phyloP scores from a whole-genome alignment of 2,888 invertebrate species.

The Heliothis peltigera region DNA sequence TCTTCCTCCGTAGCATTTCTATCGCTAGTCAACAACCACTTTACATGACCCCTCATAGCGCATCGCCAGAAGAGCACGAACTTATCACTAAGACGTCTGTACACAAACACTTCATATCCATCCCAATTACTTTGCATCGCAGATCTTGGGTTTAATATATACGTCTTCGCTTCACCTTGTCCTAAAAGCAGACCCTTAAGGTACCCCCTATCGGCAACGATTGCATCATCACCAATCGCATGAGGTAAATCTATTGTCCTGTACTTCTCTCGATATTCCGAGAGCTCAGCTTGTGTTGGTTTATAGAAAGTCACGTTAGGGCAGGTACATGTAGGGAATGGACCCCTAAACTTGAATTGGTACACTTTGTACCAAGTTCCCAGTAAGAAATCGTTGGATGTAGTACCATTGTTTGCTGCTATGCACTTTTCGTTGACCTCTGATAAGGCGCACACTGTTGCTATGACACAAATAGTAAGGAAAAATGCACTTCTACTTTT shows the following conservation, averaged over 20 bases:
- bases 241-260: constrained; percentile 21
- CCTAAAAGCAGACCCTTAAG: constrained; percentile 37
- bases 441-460: constrained; percentile 15
- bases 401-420: constrained; percentile 18
- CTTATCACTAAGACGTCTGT: constrained; percentile 28
- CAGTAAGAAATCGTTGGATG: constrained; percentile 32
- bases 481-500: neutral
- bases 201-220: neutral
- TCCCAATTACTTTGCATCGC: neutral
- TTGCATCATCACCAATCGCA: constrained; percentile 15
- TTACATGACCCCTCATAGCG: constrained; percentile 5
- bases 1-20: constrained; percentile 8
- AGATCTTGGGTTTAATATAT: constrained; percentile 29
- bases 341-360: constrained; percentile 15
- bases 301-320: constrained; percentile 20
- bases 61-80: constrained; percentile 48
- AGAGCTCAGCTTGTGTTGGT: constrained; percentile 32
- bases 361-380: constrained; percentile 49
- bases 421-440: constrained; percentile 41
- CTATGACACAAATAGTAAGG: neutral
- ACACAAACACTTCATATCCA: constrained; percentile 32
- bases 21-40: constrained; percentile 32
- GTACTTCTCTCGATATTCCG: constrained; percentile 29
- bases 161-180: constrained; percentile 32
- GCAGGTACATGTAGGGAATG: constrained; percentile 21